phyloP scores from a whole-genome alignment of 2,888 invertebrate genomes.

The Melinaea marsaeus region DNA sequence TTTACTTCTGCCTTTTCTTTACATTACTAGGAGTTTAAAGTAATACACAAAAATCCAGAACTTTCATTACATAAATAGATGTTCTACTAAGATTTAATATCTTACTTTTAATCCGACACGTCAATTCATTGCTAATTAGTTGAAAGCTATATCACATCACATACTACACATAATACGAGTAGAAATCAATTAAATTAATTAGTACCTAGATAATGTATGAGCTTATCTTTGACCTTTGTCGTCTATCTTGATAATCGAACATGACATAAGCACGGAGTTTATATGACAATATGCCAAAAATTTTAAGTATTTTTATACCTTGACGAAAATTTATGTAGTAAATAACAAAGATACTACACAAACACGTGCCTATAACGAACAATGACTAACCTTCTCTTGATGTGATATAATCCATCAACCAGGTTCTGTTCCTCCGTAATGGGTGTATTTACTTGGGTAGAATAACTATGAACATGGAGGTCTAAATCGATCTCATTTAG shows the following conservation, averaged over 20 bases:
- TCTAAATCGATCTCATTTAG: constrained; percentile 9
- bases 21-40: no score
- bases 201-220: constrained; percentile 23
- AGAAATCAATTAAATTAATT: constrained; percentile 28
- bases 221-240: constrained; percentile 26
- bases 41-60: no score
- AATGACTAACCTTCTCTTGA: constrained; percentile 24
- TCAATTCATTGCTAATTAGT: neutral
- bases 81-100: no score
- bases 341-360: constrained; percentile 17
- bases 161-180: constrained; percentile 13
- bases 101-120: no score
- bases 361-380: constrained; percentile 26
- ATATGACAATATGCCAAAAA: neutral
- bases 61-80: no score
- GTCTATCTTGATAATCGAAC: constrained; percentile 31
- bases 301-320: constrained; percentile 3
- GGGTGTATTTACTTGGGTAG: constrained; percentile 11
- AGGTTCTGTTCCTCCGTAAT: constrained; percentile 17
- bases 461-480: constrained; percentile 8
- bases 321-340: constrained; percentile 10
- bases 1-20: no score
- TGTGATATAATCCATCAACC: constrained; percentile 23
- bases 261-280: constrained; percentile 19
- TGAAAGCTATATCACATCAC: neutral